Conservation (phyloP, 2,888 invertebrate species). For the Nudaria mundana region DNA sequence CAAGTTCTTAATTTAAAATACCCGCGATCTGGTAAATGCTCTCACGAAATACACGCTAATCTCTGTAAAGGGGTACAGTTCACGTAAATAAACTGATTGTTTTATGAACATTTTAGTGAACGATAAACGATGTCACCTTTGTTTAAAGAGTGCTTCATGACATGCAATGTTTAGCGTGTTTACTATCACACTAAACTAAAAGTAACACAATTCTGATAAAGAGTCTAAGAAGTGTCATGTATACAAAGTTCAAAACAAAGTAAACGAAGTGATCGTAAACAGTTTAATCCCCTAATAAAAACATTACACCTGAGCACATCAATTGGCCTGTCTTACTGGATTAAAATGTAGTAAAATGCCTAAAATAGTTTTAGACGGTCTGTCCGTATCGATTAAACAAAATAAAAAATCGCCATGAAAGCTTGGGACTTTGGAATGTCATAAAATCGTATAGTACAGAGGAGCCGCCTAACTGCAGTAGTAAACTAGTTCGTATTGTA, state of each 20-base stretch:
- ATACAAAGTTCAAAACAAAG: slow-evolving; percentile 67
- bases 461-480: slow-evolving; percentile 74
- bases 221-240: slow-evolving; percentile 52
- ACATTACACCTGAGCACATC: slow-evolving; percentile 70
- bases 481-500: slow-evolving; percentile 76
- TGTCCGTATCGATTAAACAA: slow-evolving; percentile 80
- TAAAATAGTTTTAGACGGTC: slow-evolving; percentile 67
- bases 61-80: slow-evolving; percentile 58
- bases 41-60: slow-evolving; percentile 64
- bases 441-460: slow-evolving; percentile 79
- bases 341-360: slow-evolving; percentile 66
- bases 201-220: slow-evolving; percentile 53
- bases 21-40: slow-evolving; percentile 71
- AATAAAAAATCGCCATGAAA: slow-evolving; percentile 78
- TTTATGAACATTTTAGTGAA: slow-evolving; percentile 54
- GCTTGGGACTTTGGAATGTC: slow-evolving; percentile 72
- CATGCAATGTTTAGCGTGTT: slow-evolving; percentile 40
- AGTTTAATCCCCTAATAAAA: slow-evolving; percentile 73
- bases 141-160: slow-evolving; percentile 32
- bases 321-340: slow-evolving; percentile 63
- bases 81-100: slow-evolving; percentile 57
- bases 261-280: slow-evolving; percentile 73
- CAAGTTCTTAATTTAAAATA: slow-evolving; percentile 78
- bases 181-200: slow-evolving; percentile 44
- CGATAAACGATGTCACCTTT: slow-evolving; percentile 47